Evolutionary conservation across 2,888 invertebrate species (phyloP).

Genomic region (Oligia fasciuncula): DNA sequence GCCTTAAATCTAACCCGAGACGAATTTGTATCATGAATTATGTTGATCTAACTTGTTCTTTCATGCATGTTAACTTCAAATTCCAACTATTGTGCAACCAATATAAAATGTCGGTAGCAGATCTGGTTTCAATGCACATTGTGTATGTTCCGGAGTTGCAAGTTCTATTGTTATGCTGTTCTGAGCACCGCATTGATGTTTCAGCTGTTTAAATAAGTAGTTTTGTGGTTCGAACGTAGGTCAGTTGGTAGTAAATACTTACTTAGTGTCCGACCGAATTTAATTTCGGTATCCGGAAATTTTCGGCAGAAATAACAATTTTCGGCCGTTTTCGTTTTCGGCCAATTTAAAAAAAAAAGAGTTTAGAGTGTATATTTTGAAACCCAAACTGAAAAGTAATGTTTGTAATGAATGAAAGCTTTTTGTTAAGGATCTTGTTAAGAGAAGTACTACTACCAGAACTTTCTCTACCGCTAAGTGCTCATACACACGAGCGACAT

Average conservation of each 20-base stretch:
- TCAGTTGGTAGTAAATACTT: slow-evolving; percentile 18
- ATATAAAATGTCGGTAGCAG: slow-evolving; percentile 15
- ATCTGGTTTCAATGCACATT: slow-evolving; percentile 20
- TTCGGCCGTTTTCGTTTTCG: not conserved
- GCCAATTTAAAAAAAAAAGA: too few relatives aligned
- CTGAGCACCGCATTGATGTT: slow-evolving; percentile 47
- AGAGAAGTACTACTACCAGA: too few relatives aligned
- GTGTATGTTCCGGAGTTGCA: slow-evolving; percentile 22
- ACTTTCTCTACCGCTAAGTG: too few relatives aligned
- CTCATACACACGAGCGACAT: too few relatives aligned
- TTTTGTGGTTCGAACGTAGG: slow-evolving; percentile 6
- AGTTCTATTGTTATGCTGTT: slow-evolving; percentile 26
- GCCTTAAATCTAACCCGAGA: not conserved
- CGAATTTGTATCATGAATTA: not conserved
- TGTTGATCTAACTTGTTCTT: slow-evolving; percentile 3
- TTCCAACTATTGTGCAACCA: slow-evolving; percentile 1
- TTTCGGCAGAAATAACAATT: too few relatives aligned
- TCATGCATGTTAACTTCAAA: slow-evolving; percentile 15
- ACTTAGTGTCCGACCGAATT: not conserved
- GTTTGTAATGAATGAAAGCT: too few relatives aligned
- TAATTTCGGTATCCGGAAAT: not conserved
- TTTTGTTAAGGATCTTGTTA: too few relatives aligned
- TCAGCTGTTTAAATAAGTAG: slow-evolving; percentile 24
- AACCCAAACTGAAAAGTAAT: too few relatives aligned
- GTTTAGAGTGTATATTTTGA: too few relatives aligned